Base-by-base conservation (phyloP, 2,888 invertebrate species). In the Criorhina ranunculi region DNA sequence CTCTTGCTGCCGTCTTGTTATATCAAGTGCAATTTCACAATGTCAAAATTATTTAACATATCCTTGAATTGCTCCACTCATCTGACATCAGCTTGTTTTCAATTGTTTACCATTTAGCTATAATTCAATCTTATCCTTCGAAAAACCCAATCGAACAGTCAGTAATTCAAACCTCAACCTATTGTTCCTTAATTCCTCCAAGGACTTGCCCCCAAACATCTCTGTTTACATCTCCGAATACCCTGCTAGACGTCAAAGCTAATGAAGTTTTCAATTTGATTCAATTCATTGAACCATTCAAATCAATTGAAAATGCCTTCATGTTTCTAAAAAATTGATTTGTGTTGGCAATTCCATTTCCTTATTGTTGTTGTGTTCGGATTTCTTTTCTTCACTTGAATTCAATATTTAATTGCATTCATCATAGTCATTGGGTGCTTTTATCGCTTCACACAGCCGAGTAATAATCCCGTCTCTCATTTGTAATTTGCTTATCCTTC, bases 391-490 rank as follows among this genome's bases (percentile, higher is more conserved):
- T 35, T 17, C 29, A 49, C 59, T 59, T 33, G 42, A 72, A 53
- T 51, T 51, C 33, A 73, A 49, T 55, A 49, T 66, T 73, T 44
- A 72, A 72, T 66, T 51, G 66, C 59, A 72, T 79, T 79, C 72
- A 66, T 66, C 19, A 42, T 31, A 59, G 37, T 72, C 72, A 53
- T 72, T 42, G 60, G 51, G 33, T 12, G 62, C 72, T 24, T 12
- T 75, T 46, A 75, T 75, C 40, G 53, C 60, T 51, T 11, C 33
- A 12, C 31, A 9, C 40, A 62, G 62, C 40, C 60, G 17, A 53
- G 29, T 67, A 62, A 73, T 62, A 49, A 37, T 17, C 72, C 40
- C 6, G 40, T 24, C 51, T 24, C 51, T 40, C 51, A 51, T 15
- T 40, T 53, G 40, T 33, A 31, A 44, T 69, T 69, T 69, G 31